Evolutionary conservation across 2,888 invertebrate species (phyloP).

Genomic region (Rapana venosa): DNA sequence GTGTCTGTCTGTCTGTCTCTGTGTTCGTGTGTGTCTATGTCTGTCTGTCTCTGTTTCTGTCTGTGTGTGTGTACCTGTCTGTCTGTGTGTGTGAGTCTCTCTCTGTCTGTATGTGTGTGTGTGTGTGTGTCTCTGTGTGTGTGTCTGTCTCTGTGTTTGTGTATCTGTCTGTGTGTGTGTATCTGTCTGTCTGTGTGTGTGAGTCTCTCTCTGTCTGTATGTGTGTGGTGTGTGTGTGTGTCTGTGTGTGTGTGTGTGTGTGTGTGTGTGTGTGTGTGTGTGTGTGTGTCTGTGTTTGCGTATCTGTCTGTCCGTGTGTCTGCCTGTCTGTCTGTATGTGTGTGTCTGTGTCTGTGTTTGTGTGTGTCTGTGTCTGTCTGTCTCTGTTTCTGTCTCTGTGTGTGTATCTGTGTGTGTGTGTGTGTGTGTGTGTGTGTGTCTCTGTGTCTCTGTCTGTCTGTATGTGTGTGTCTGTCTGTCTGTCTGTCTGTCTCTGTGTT

Average conservation of each 20-base stretch:
- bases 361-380: background rate
- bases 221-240: background rate
- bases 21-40: too few relatives aligned
- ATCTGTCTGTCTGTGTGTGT: too few relatives aligned
- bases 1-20: too few relatives aligned
- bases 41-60: too few relatives aligned
- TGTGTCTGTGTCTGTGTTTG: background rate
- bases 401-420: background rate
- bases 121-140: too few relatives aligned
- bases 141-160: too few relatives aligned
- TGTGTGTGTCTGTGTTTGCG: background rate
- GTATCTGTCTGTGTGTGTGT: too few relatives aligned
- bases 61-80: too few relatives aligned
- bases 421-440: background rate
- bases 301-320: background rate
- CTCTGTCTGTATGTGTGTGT: too few relatives aligned
- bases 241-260: background rate
- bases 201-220: too few relatives aligned
- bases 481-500: background rate
- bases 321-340: background rate
- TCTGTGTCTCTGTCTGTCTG: background rate
- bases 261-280: background rate
- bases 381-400: background rate
- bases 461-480: background rate
- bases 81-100: too few relatives aligned